Base-by-base conservation (phyloP, 2,888 invertebrate genomes). In the Dioctria rufipes region DNA sequence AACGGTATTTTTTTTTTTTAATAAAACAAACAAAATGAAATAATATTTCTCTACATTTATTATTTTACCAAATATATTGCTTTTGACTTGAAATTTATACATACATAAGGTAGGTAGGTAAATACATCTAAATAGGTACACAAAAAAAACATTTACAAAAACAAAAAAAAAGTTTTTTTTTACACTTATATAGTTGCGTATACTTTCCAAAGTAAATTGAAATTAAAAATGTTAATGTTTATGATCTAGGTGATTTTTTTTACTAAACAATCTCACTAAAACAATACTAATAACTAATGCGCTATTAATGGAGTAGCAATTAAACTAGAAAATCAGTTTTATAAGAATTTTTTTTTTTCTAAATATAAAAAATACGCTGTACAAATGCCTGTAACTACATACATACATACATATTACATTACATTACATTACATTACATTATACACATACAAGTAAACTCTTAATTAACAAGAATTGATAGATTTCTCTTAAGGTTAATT, bases 31-130 rank as follows among this genome's bases (percentile, higher is more conserved):
- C 6, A 5, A 25, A 39, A 58, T n/a, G 58, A 25, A 25, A 25
- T 25, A 60, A 60, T 73, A 25, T 73, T 73, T 73, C 58, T 58
- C 42, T 73, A 42, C 40, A 73, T 73, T 73, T 73, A 73, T 73
- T 73, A 73, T n/a, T 40, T 13, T 73, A 58, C 42, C 58, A 58
- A 46, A 46, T 46, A 58, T 73, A 73, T 73, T 73, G 73, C 73
- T 73, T 73, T 58, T 73, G 73, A 73, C 73, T 73, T 58, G 49
- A 67, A 67, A 67, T 43, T 43, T 67, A 67, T 67, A 67, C 67
- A 67, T 25, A 25, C 25, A 25, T 25, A 25, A 25, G 25, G 25
- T 25, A 25, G 25, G 25, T 25, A 25, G 25, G 25, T 25, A 25
- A 25, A 67, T 67, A 37, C 67, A 67, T 67, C 46, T 67, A 67